Percentiles rank a stretch among this genome's conserved stretches.
Evolutionary conservation across 2,888 invertebrate species (phyloP).

Genomic region (Watsonalla binaria): DNA sequence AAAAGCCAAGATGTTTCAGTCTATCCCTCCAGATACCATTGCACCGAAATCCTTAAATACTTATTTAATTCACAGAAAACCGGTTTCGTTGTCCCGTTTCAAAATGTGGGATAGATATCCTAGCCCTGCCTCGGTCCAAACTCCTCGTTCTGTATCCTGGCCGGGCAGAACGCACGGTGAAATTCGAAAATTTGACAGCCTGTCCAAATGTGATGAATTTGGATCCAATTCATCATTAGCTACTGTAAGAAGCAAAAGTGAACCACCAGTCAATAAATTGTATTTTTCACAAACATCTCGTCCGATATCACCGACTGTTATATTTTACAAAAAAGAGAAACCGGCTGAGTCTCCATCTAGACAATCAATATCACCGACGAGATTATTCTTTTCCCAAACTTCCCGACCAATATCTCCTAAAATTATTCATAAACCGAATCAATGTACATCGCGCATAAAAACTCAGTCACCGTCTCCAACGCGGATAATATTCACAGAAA

Average conservation of each 20-base stretch:
- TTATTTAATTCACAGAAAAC: conserved; percentile 83
- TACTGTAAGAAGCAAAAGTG: conserved; percentile 80
- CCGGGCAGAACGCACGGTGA: conserved; percentile 77
- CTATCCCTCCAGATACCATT: conserved; percentile 57
- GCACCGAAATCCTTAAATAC: conserved; percentile 81
- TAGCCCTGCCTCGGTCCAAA: conserved; percentile 72
- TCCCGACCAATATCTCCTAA: conserved; percentile 60
- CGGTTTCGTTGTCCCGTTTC: conserved; percentile 86
- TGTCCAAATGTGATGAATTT: conserved; percentile 59
- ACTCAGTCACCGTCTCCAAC: conserved; percentile 46
- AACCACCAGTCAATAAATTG: conserved; percentile 79
- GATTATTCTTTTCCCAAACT: conserved; percentile 53
- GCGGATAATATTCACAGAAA: conserved; percentile 58
- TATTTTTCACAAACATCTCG: conserved; percentile 73
- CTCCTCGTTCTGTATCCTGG: conserved; percentile 80
- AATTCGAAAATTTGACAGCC: conserved; percentile 69
- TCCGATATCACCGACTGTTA: conserved; percentile 60
- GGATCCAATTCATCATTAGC: conserved; percentile 70
- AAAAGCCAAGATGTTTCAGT: conserved; percentile 83
- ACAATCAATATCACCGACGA: conserved; percentile 45
- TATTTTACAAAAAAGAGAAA: conserved; percentile 54
- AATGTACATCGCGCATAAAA: conserved; percentile 21
- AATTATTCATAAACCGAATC: conserved; percentile 31
- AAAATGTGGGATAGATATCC: conserved; percentile 80
- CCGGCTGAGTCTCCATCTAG: conserved; percentile 22